Base-by-base conservation (phyloP, 2,888 invertebrate species). In the Omphaloscelis lunosa region DNA sequence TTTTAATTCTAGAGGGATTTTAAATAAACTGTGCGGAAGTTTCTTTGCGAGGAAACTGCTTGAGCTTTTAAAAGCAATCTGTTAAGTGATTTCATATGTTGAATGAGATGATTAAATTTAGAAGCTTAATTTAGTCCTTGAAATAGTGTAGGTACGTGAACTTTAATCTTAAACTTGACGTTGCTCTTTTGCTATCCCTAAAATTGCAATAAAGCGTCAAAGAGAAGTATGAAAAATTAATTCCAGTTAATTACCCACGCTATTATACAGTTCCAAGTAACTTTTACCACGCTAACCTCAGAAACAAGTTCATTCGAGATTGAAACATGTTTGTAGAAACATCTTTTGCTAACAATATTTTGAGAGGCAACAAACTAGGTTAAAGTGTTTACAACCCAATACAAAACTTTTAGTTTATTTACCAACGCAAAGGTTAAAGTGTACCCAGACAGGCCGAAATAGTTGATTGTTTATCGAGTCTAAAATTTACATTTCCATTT, bases 401-500 rank as follows among this genome's bases (percentile, higher is more conserved):
- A 69, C 56, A 69, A 82, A 82, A 84, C 69, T 78, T 76, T 20
- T 23, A 83, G 66, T 81, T 82, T 69, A 63, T 73, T 73, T 74
- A 75, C 39, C 39, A 70, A 73, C 48, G 41, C 77, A 80, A 82
- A 81, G 61, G 75, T 79, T 45, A 63, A 59, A 72, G 41, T 73
- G 20, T 77, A 62, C 70, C 29, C 58, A 77, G 39, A 79, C 53
- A 74, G 41, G 15, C 77, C 69, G 61, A 82, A 85, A 86, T 69
- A 82, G 74, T 81, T 74, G 68, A 82, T 81, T 84, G 82, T 86
- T 86, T 88, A 86, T 77, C n/a, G 69, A 84, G 70, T 68, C 75
- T 86, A 77, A 89, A 85, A 89, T 89, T 85, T 89, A 85, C 84
- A 84, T 90, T 90, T 89, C 68, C 76, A 82, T 89, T 93, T 89